A percentile compares a stretch with the other conserved stretches of the same genome.
Evolutionary conservation across 30 jellyfish, hydroid and myxozoan species (phyloP).

Genomic region (Kudoa iwatai): DNA sequence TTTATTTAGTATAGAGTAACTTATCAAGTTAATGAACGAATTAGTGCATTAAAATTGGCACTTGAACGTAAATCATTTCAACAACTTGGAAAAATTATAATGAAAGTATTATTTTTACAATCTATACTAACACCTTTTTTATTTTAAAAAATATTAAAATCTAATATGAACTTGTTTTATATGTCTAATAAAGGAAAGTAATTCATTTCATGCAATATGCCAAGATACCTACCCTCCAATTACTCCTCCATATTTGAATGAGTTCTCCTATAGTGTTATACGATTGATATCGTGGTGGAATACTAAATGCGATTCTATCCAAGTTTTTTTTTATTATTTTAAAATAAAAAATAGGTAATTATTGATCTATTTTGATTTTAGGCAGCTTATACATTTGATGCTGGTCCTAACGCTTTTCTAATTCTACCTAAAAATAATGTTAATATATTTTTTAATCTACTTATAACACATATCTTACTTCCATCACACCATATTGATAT

Average conservation of each 20-base stretch:
- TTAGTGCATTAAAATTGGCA: too few relatives aligned
- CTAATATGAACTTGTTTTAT: too few relatives aligned
- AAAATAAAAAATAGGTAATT: not conserved
- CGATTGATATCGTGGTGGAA: constrained; percentile 11
- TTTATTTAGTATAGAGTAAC: too few relatives aligned
- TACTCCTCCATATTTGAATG: constrained; percentile 18
- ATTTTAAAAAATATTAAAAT: too few relatives aligned
- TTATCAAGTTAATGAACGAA: too few relatives aligned
- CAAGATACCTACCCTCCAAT: constrained; percentile 57
- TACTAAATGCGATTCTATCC: constrained; percentile 3
- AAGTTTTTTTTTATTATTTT: constrained; percentile 3
- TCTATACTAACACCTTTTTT: too few relatives aligned
- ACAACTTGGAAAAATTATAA: too few relatives aligned
- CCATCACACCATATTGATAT: too few relatives aligned
- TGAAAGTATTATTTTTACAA: too few relatives aligned
- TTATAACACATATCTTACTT: not conserved
- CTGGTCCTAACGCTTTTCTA: constrained; percentile 72
- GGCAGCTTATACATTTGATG: constrained; percentile 79
- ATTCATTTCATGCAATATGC: constrained; percentile 60
- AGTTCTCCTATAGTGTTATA: constrained; percentile 27
- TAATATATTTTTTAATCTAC: too few relatives aligned
- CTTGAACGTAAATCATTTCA: too few relatives aligned
- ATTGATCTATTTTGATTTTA: not conserved
- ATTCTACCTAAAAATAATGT: constrained; percentile 9
- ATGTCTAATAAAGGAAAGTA: constrained; percentile 16